These are phyloP conservation scores for Chesias legatella DNA, from an alignment of 2,888 invertebrate genomes.

Conservation along the genomic window DNA sequence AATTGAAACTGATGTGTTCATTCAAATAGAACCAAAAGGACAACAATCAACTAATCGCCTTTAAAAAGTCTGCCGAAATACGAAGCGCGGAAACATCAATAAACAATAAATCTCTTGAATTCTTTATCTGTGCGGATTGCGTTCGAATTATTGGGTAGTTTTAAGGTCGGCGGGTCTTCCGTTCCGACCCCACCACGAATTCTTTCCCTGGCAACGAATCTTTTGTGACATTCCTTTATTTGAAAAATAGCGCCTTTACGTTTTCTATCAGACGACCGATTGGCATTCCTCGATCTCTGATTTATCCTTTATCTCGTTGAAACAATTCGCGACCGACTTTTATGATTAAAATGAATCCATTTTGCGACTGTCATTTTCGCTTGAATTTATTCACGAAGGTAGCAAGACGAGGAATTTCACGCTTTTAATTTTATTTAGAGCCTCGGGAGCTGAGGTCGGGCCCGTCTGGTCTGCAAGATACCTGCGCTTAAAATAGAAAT, in stretches of 20 bases:
- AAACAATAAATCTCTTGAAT: conserved; percentile 53
- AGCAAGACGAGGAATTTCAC: conserved; percentile 45
- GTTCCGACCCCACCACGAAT: conserved; percentile 46
- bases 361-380: conserved; percentile 26
- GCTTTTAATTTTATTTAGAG: conserved; percentile 56
- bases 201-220: conserved; percentile 45
- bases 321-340: conserved; percentile 24
- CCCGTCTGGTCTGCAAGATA: conserved; percentile 47
- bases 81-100: conserved; percentile 33
- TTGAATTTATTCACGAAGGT: conserved; percentile 38
- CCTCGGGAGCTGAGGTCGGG: conserved; percentile 36
- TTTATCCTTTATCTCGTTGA: conserved; percentile 19
- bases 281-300: conserved; percentile 27
- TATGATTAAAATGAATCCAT: conserved; percentile 28
- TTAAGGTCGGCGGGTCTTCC: conserved; percentile 45
- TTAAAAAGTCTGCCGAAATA: conserved; percentile 28
- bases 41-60: conserved; percentile 28
- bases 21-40: conserved; percentile 17
- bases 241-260: conserved; percentile 26
- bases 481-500: conserved; percentile 58
- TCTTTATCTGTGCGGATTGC: conserved; percentile 52
- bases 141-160: conserved; percentile 50
- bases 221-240: conserved; percentile 39
- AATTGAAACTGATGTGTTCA: neutral
- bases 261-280: conserved; percentile 24